Conservation (phyloP, 2,888 invertebrate species). For the Iphiclides podalirius region DNA sequence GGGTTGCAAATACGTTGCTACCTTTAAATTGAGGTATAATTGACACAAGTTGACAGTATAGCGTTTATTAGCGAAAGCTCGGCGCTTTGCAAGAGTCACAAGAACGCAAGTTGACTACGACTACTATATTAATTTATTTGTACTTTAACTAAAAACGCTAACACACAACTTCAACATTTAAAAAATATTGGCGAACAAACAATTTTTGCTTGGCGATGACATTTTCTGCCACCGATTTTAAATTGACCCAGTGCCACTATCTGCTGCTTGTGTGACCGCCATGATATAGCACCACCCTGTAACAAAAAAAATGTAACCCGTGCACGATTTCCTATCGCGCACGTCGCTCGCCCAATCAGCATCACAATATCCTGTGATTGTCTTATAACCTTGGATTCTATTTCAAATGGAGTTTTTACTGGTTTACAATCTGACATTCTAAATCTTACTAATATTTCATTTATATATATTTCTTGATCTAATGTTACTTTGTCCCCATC, state of each 20-base stretch:
- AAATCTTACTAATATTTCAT: constrained; percentile 21
- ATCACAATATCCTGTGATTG: constrained; percentile 17
- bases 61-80: no score
- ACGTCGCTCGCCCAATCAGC: constrained; percentile 31
- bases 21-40: no score
- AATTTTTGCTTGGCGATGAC: no score
- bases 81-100: no score
- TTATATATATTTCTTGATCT: constrained; percentile 26
- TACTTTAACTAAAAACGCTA: no score
- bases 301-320: constrained; percentile 31
- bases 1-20: no score
- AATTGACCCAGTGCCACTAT: constrained; percentile 33
- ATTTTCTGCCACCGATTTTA: no score
- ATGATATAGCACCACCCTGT: constrained; percentile 31
- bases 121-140: no score
- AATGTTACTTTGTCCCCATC: constrained; percentile 10
- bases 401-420: constrained; percentile 21
- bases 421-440: constrained; percentile 23
- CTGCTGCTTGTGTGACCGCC: constrained; percentile 33
- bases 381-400: constrained; percentile 1
- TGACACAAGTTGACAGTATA: no score
- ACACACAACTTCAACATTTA: no score
- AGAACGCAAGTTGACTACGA: no score
- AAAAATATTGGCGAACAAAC: no score
- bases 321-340: constrained; percentile 24